These are phyloP conservation scores for Drosophila aldrichi DNA, from an alignment of 2,888 invertebrate genomes.

Conservation along the genomic window DNA sequence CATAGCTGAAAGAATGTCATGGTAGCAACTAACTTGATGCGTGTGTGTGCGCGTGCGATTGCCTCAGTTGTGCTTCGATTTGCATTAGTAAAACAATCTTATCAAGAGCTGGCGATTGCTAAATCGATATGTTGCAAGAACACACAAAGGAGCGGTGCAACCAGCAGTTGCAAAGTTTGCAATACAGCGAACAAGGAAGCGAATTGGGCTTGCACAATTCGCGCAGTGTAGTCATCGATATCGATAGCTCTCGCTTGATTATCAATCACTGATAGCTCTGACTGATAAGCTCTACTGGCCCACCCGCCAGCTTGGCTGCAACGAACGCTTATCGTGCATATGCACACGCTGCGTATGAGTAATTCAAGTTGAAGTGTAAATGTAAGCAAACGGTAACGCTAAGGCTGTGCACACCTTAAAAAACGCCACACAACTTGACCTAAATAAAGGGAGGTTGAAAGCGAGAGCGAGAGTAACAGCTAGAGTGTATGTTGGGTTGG, in stretches of 20 bases:
- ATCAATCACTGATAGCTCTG: constrained; percentile 47
- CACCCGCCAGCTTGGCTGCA: constrained; percentile 21
- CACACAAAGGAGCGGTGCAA: constrained; percentile 42
- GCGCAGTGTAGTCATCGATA: constrained; percentile 51
- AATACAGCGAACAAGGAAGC: constrained; percentile 44
- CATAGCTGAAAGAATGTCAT: constrained; percentile 6
- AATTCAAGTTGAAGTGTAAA: constrained; percentile 45
- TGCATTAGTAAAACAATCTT: constrained; percentile 10
- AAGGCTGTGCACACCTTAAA: constrained; percentile 60
- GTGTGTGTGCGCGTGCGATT: constrained; percentile 9
- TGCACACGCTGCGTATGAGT: constrained; percentile 45
- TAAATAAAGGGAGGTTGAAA: constrained; percentile 49
- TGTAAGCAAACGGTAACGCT: constrained; percentile 46
- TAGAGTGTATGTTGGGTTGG: background rate
- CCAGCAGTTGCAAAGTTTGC: constrained; percentile 25
- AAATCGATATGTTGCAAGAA: constrained; percentile 34
- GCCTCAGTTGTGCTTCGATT: constrained; percentile 31
- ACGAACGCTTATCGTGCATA: constrained; percentile 66
- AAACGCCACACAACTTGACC: constrained; percentile 67
- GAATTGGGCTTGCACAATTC: constrained; percentile 34
- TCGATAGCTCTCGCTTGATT: constrained; percentile 32
- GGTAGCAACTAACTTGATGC: constrained; percentile 8
- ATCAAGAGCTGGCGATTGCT: constrained; percentile 35
- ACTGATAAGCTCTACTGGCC: constrained; percentile 55
- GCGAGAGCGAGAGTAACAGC: constrained; percentile 25